A percentile compares a stretch with the other conserved stretches of the same genome.
Conservation (phyloP, 2,113 vertebrate genomes). For the Ellobius talpinus region DNA sequence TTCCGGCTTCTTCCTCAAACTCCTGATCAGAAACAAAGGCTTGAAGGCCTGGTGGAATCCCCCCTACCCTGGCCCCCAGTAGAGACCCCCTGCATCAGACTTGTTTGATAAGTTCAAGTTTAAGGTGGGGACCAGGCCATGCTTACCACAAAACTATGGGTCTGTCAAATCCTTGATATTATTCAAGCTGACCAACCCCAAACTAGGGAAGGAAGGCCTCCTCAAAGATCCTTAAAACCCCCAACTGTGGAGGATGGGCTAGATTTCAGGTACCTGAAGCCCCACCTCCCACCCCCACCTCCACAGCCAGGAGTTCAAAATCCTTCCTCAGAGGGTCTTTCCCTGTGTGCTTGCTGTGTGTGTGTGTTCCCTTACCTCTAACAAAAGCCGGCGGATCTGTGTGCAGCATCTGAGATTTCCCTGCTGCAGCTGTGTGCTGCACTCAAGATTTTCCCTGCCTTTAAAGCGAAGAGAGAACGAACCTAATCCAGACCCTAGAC, state of each 20-base stretch:
- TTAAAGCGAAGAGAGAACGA: background rate
- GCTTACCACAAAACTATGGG: background rate
- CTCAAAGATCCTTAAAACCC: background rate
- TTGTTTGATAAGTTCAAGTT: background rate
- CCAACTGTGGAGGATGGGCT: background rate
- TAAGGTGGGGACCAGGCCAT: background rate
- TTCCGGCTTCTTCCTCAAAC: background rate
- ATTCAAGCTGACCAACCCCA: background rate
- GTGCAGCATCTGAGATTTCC: background rate
- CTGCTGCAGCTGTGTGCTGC: background rate
- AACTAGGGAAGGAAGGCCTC: background rate
- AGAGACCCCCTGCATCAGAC: background rate
- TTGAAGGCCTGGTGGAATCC: background rate
- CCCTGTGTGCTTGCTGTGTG: background rate
- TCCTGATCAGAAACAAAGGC: background rate
- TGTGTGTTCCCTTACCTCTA: background rate
- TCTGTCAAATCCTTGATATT: background rate
- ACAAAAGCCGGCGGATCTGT: background rate
- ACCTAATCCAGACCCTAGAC: background rate
- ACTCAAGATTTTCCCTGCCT: background rate
- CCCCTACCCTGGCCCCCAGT: too few species aligned
- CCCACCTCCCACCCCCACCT: background rate
- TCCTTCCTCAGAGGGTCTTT: background rate
- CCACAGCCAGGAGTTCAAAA: too few species aligned
- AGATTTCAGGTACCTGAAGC: background rate